A percentile compares a stretch with the other conserved stretches of the same genome.
These are phyloP conservation scores for Poeciliopsis paucimaculata DNA, from an alignment of 2,797 vertebrate genomes.

Conservation along the genomic window DNA sequence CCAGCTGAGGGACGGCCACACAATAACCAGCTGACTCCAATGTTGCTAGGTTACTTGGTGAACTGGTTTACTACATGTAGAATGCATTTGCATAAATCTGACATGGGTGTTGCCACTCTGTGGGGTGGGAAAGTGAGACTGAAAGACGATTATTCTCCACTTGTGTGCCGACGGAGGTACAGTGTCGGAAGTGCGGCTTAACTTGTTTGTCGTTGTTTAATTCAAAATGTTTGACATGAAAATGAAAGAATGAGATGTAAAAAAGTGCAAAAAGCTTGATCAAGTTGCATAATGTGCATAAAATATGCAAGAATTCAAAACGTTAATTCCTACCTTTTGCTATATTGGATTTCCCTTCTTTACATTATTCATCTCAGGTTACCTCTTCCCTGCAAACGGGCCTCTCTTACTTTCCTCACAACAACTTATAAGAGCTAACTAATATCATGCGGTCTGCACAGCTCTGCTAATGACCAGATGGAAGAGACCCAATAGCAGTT, in stretches of 20 bases:
- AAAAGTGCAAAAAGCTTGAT: constrained; percentile 55
- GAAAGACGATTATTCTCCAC: constrained; percentile 29
- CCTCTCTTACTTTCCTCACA: constrained; percentile 3
- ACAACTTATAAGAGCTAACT: constrained; percentile 35
- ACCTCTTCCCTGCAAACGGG: neutral
- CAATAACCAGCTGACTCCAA: constrained; percentile 63
- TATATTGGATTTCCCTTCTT: neutral
- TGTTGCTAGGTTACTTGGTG: constrained; percentile 82
- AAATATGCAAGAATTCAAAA: constrained; percentile 18
- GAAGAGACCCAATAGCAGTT: constrained; percentile 51
- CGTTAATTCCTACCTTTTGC: constrained; percentile 1
- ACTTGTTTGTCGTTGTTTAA: constrained; percentile 26
- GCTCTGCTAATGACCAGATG: constrained; percentile 46
- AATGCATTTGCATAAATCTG: constrained; percentile 74
- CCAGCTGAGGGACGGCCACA: constrained; percentile 31
- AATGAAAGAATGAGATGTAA: constrained; percentile 52
- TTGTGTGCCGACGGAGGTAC: neutral
- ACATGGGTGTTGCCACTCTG: constrained; percentile 40
- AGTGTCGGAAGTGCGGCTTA: constrained; percentile 14
- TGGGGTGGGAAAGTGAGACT: constrained; percentile 10
- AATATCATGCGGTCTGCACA: constrained; percentile 24
- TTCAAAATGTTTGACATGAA: constrained; percentile 29
- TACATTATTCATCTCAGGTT: constrained; percentile 15
- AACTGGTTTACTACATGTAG: constrained; percentile 77
- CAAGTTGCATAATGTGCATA: constrained; percentile 59